Evolutionary conservation across 2,113 vertebrate species (phyloP).

Genomic region (Anarrhichthys ocellatus): DNA sequence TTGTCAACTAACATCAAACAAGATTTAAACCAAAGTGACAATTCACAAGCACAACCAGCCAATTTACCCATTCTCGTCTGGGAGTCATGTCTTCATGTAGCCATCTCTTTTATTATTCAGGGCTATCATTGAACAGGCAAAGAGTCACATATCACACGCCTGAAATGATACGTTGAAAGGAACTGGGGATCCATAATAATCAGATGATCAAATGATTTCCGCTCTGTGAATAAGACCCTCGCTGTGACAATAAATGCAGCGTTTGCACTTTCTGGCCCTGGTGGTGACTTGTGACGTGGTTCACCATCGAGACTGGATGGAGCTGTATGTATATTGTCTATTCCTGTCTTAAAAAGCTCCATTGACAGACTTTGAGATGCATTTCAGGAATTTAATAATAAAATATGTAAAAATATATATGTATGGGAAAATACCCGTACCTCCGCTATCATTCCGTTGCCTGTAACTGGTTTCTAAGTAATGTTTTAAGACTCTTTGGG

Average conservation of each 20-base stretch:
- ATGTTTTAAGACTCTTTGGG: background rate
- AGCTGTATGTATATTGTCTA: background rate
- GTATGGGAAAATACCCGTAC: background rate
- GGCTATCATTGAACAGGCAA: conserved; percentile 35
- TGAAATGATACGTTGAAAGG: conserved; percentile 59
- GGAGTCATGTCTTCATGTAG: conserved; percentile 3
- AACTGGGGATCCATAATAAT: conserved; percentile 61
- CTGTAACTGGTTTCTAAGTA: background rate
- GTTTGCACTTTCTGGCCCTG: conserved; percentile 37
- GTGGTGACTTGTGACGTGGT: background rate
- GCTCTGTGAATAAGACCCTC: conserved; percentile 35
- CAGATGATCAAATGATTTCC: conserved; percentile 60
- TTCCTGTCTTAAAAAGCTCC: background rate
- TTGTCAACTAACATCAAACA: background rate
- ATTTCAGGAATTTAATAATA: background rate
- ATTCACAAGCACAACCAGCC: conserved; percentile 2
- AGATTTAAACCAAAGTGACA: conserved; percentile 4
- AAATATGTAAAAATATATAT: background rate
- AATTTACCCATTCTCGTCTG: background rate
- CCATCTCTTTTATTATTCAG: conserved; percentile 17
- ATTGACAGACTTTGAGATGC: background rate
- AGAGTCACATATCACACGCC: conserved; percentile 49
- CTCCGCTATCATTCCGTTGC: background rate
- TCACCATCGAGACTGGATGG: background rate
- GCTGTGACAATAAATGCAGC: conserved; percentile 45